Conservation (phyloP, 1,140 invertebrate genomes). For the Euura saliciscinereae region DNA sequence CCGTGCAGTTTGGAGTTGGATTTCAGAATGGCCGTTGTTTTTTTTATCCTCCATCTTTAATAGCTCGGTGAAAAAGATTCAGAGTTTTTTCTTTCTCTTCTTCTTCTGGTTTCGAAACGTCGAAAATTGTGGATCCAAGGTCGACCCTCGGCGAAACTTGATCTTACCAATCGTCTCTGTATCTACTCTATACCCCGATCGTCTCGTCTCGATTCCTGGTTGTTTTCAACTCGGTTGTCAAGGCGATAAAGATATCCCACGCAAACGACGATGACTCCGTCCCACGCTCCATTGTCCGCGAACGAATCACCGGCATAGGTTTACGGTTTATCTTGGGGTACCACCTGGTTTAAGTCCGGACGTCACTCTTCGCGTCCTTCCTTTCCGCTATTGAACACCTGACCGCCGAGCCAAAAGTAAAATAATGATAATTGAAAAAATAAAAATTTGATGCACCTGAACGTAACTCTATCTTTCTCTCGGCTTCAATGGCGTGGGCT, state of each 20-base stretch:
- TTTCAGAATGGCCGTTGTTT: no score
- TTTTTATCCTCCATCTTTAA: no score
- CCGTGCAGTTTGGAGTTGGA: no score
- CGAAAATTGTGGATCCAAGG: neutral
- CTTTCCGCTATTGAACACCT: slow-evolving; percentile 2
- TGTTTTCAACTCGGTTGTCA: slow-evolving; percentile 1
- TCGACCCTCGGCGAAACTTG: neutral
- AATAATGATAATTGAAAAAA: neutral
- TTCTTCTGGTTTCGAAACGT: no score
- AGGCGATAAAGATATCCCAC: slow-evolving; percentile 4
- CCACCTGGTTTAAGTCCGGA: slow-evolving; percentile 1
- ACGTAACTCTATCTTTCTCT: neutral
- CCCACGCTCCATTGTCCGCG: slow-evolving; percentile 2
- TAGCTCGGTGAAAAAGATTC: no score
- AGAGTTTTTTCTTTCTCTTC: no score
- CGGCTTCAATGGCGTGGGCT: neutral
- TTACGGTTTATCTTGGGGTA: neutral
- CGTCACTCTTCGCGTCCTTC: neutral
- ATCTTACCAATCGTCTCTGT: neutral
- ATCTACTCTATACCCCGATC: no score
- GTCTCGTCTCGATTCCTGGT: neutral
- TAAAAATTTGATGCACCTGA: slow-evolving; percentile 1
- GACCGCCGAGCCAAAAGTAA: neutral
- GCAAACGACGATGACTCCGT: neutral
- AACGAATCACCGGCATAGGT: neutral